phyloP scores from a whole-genome alignment of 2,797 vertebrate species.

The Syncerus caffer region DNA sequence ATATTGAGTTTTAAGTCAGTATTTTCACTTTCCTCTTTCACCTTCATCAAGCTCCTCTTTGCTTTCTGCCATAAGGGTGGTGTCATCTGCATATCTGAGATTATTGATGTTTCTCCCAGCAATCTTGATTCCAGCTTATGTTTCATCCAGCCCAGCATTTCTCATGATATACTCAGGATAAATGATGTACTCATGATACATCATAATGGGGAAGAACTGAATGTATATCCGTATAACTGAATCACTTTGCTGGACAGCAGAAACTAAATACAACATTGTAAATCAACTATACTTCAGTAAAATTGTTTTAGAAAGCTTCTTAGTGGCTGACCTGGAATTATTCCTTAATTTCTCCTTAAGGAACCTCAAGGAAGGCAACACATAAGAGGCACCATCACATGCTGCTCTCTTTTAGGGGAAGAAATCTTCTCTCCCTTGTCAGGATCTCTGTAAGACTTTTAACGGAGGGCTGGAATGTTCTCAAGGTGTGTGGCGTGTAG shows the following conservation, averaged over 20 bases:
- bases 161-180: neutral
- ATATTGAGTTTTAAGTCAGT: neutral
- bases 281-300: neutral
- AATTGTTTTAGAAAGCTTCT: neutral
- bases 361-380: neutral
- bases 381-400: rapidly evolving
- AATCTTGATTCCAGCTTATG: neutral
- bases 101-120: neutral
- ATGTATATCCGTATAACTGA: neutral
- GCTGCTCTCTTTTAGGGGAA: neutral
- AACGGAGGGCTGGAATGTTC: neutral
- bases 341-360: neutral
- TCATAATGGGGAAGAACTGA: neutral
- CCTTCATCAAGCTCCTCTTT: neutral
- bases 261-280: neutral
- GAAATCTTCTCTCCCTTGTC: neutral
- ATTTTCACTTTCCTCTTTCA: neutral
- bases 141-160: neutral
- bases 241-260: neutral
- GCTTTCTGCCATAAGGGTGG: neutral
- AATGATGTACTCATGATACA: neutral
- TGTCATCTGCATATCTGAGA: neutral
- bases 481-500: neutral
- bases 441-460: neutral
- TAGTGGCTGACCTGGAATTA: neutral